Evolutionary conservation across 2,113 vertebrate genomes (phyloP).

Genomic region (Elgaria multicarinata): DNA sequence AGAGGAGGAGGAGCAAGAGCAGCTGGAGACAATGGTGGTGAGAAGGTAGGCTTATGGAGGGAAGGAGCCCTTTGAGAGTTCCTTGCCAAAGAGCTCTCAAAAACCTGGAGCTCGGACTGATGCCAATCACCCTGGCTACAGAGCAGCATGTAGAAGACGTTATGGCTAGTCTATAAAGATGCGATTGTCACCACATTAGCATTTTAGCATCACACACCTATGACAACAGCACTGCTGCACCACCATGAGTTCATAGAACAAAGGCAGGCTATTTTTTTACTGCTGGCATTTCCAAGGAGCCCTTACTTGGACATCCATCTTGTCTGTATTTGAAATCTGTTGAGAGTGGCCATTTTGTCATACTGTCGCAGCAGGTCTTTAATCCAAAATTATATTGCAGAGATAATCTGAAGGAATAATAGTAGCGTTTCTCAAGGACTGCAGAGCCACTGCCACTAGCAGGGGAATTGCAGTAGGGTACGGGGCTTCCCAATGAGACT

Average conservation of each 20-base stretch:
- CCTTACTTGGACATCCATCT: not conserved
- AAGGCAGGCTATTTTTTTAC: slow-evolving; percentile 9
- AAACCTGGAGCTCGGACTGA: too few species aligned
- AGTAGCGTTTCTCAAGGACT: too few species aligned
- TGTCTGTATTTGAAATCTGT: not conserved
- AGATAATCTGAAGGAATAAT: not conserved
- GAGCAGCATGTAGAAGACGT: not conserved
- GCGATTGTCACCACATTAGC: not conserved
- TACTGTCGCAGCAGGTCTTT: slow-evolving; percentile 5
- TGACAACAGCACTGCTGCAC: not conserved
- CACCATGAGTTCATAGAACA: rapidly evolving
- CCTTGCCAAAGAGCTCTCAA: too few species aligned
- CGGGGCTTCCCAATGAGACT: too few species aligned
- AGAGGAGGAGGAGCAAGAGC: too few species aligned
- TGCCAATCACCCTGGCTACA: not conserved
- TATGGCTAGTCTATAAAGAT: not conserved
- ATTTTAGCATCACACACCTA: slow-evolving; percentile 39
- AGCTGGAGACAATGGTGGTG: too few species aligned
- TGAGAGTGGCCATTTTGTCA: not conserved
- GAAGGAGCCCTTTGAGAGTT: too few species aligned
- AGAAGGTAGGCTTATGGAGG: too few species aligned
- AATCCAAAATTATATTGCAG: not conserved
- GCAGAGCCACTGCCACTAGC: not conserved
- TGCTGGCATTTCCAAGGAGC: not conserved
- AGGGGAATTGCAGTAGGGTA: not conserved